Evolutionary conservation across 2,797 vertebrate genomes (phyloP), one percentile per base, ranked within the genome.

Genomic region (Cichlasoma orientale): DNA sequence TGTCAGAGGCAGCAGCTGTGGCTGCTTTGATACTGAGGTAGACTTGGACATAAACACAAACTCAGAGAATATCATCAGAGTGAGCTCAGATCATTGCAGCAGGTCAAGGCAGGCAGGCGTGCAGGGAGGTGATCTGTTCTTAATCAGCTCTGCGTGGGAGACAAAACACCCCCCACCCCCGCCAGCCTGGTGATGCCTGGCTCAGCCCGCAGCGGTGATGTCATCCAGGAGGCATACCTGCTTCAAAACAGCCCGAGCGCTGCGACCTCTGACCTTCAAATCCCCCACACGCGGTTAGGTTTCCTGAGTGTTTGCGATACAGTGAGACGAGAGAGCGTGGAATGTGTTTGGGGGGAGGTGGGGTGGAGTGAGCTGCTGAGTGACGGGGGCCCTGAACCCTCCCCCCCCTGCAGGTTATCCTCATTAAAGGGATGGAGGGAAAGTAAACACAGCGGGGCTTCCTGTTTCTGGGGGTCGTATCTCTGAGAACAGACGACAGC

Each of bases 241-340:
- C 79, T 79, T 80, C 14, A 80, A 90, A 86, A 84, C 41, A 29
- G 41, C 61, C 16, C 0, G 23, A 66, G 68, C 9, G 27, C 72
- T 63, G 23, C 2, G 74, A 93, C 86, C 90, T 89, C 59, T 82
- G 84, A 93, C 89, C 92, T 58, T 80, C 56, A 19, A 85, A 81
- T 74, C 80, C 72, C 76, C 82, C 80, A 63, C 77, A 82, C 75
- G 70, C 66, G 82, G 79, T 25, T 52, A 70, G 76, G 79, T 63
- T 81, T 58, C 57, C 84, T 72, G 70, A 14, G 66, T 95, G 92
- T 95, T 94, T 94, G 93, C 31, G 57, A 90, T 90, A 78, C 58
- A 23, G 58, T 27, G 68, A 93, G 95, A 95, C 94, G 94, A 95
- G 92, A 82, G 66, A 21, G 57, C 19, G 56, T 86, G 88, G 94